Conservation (phyloP, 2,888 invertebrate species). For the Yponomeuta cagnagella region DNA sequence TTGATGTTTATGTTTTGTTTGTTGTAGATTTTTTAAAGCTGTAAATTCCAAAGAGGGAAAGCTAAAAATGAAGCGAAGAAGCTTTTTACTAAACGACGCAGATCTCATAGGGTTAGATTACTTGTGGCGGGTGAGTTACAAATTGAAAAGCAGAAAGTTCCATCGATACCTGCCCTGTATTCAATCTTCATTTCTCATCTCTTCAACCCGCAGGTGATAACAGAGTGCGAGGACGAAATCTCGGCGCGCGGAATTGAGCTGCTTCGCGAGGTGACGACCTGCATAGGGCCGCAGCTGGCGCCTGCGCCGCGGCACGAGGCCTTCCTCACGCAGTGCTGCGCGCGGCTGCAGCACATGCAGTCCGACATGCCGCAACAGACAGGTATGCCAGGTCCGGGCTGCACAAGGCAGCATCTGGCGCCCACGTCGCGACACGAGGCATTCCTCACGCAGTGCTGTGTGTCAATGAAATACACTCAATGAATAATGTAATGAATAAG, state of each 20-base stretch:
- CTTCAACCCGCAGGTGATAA: conserved; percentile 79
- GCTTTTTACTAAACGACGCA: conserved; percentile 92
- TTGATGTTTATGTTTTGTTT: conserved; percentile 2
- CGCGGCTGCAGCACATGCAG: conserved; percentile 89
- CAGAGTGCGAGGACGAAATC: conserved; percentile 93
- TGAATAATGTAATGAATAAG: too few species aligned
- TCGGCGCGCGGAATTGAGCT: conserved; percentile 94
- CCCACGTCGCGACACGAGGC: neutral
- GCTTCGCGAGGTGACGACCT: conserved; percentile 94
- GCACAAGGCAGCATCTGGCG: neutral
- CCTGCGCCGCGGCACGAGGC: conserved; percentile 92
- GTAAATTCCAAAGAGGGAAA: conserved; percentile 97
- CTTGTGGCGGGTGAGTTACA: conserved; percentile 87
- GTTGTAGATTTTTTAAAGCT: conserved; percentile 90
- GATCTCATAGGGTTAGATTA: conserved; percentile 98
- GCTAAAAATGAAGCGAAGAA: conserved; percentile 88
- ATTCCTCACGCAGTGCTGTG: neutral
- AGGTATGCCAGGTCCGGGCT: conserved; percentile 29
- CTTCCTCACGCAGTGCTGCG: conserved; percentile 94
- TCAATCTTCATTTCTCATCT: too few species aligned
- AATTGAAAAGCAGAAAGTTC: neutral
- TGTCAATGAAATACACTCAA: neutral
- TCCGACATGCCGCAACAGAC: conserved; percentile 82
- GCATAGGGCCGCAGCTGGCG: conserved; percentile 90
- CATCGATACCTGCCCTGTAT: too few species aligned